Evolutionary conservation across 2,888 invertebrate species (phyloP), one percentile per base, ranked within the genome.

Genomic region (Allolobophora icterica): DNA sequence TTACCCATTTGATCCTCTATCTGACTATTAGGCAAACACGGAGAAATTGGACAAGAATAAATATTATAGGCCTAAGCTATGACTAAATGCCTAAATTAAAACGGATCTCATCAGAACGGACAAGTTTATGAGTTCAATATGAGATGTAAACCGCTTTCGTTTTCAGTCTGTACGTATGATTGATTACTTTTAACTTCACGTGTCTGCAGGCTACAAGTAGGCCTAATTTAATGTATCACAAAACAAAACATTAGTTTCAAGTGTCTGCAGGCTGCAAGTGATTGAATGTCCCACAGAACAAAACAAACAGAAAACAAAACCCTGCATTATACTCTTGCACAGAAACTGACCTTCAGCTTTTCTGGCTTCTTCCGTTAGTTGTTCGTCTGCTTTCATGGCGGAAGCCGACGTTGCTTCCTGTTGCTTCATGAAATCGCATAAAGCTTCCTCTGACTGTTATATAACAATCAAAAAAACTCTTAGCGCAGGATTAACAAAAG

Each of bases 391-490:
- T 8, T 35, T 87, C 87, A 87, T 34, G 24, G 38, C 87, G 19
- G 87, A 34, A 0, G 87, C 87, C 21, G 87, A 87, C 6, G 87
- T 87, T 19, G 87, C 34, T 87, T 87, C 87, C 38, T 87, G 87
- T 35, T 87, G 87, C 38, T 87, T 87, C 87, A 87, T 87, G 87
- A 87, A 87, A 30, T 87, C 87, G 87, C 35, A 87, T n/a, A 87
- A 35, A 17, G 34, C 87, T 35, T 87, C 87, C 19, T 87, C 87
- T 6, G 87, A 87, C 87, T 87, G n/a, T 24, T 87, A 0, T 1
- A 87, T 13, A 38, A 34, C 87, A 87, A 87, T 35, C 34, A 87
- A 87, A 87, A 84, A 87, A 2, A 34, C 21, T 24, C 5, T 87
- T 34, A 52, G 52, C 34, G 35, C 15, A 24, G 34, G 15, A 34